phyloP scores from a whole-genome alignment of 2,113 vertebrate genomes.

The Theropithecus gelada region DNA sequence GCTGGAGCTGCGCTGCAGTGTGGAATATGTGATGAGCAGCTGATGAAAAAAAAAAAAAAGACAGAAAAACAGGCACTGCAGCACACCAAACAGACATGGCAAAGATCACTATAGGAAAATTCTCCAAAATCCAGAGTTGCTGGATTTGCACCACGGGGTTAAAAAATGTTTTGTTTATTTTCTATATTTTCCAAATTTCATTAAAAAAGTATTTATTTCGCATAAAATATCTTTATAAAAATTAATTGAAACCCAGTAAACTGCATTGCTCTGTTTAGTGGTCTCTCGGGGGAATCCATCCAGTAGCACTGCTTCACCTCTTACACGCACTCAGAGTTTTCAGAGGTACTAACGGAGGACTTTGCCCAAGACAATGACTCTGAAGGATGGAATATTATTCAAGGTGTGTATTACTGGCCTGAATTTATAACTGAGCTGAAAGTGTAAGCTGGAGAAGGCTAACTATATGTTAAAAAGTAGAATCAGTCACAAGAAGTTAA shows the following conservation, averaged over 20 bases:
- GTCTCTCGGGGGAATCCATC: not conserved
- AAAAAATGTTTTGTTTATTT: not conserved
- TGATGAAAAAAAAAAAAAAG: not conserved
- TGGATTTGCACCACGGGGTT: not conserved
- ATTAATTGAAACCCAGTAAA: not conserved
- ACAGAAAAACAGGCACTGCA: not conserved
- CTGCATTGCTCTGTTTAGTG: not conserved
- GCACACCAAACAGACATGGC: not conserved
- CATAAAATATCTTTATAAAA: not conserved
- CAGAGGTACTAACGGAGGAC: not conserved
- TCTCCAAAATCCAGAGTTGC: not conserved
- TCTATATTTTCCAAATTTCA: not conserved
- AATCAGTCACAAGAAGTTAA: not conserved
- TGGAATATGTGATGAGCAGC: not conserved
- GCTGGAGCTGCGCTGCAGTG: not conserved
- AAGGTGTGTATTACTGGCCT: not conserved
- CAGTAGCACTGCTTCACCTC: not conserved
- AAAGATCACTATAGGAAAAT: not conserved
- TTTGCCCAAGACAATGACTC: not conserved
- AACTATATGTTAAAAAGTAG: not conserved
- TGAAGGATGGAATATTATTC: not conserved
- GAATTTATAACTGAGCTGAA: not conserved
- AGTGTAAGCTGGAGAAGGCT: rapidly evolving
- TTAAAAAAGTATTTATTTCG: not conserved
- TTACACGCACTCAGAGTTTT: not conserved